These are phyloP conservation scores for Ibycter americanus DNA, from an alignment of 2,797 vertebrate genomes.

Conservation along the genomic window DNA sequence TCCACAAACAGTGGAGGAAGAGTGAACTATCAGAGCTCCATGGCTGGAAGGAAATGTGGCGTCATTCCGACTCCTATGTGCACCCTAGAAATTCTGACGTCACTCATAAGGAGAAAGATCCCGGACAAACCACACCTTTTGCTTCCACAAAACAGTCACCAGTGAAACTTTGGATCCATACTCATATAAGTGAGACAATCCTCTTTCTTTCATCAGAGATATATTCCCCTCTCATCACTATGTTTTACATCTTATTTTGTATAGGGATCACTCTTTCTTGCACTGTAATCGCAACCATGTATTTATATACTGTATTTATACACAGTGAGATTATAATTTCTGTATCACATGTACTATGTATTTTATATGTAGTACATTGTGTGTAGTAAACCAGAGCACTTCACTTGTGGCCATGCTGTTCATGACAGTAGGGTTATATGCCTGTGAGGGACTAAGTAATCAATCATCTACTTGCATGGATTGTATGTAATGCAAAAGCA, in stretches of 20 bases:
- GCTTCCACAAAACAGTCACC: background rate
- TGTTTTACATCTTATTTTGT: background rate
- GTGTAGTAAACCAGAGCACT: background rate
- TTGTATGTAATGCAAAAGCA: background rate
- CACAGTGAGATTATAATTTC: background rate
- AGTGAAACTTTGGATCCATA: background rate
- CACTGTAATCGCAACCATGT: background rate
- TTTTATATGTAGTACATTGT: background rate
- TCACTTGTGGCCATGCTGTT: background rate
- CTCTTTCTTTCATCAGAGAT: background rate
- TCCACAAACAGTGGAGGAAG: background rate
- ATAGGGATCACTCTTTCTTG: background rate
- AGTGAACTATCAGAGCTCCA: background rate
- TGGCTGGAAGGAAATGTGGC: background rate
- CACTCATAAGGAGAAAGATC: background rate
- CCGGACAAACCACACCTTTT: background rate
- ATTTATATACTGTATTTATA: background rate
- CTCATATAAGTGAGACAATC: background rate
- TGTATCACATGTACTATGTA: fast-evolving
- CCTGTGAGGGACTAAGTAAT: background rate
- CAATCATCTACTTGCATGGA: background rate
- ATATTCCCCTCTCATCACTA: background rate
- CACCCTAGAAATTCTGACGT: background rate
- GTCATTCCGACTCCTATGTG: background rate
- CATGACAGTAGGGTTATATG: background rate